Evolutionary conservation across 2,888 invertebrate species (phyloP).

Genomic region (Azorinus chamasolen): DNA sequence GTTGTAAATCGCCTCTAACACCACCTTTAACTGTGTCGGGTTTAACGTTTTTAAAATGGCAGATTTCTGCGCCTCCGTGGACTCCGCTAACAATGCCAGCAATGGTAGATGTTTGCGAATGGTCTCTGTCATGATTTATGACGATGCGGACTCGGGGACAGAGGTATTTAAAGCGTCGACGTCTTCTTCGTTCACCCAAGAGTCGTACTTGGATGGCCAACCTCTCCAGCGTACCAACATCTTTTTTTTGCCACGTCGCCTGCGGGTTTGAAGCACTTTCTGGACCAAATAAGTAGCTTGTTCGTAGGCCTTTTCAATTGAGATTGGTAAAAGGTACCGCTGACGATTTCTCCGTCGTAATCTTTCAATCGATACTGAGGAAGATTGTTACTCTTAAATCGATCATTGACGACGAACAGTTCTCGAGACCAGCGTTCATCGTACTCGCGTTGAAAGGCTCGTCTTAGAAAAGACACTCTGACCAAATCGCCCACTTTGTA

Average conservation of each 20-base stretch:
- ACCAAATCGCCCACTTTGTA: constrained; percentile 47
- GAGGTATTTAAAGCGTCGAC: constrained; percentile 18
- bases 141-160: background rate
- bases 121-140: constrained; percentile 20
- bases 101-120: constrained; percentile 31
- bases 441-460: constrained; percentile 40
- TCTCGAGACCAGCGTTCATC: constrained; percentile 9
- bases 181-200: constrained; percentile 40
- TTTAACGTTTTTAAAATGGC: constrained; percentile 33
- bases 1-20: constrained; percentile 54
- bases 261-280: constrained; percentile 26
- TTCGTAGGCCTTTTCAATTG: constrained; percentile 41
- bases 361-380: constrained; percentile 40
- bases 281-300: constrained; percentile 7
- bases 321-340: constrained; percentile 28
- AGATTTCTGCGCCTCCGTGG: constrained; percentile 18
- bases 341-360: background rate
- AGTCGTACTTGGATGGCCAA: constrained; percentile 40
- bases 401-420: constrained; percentile 35
- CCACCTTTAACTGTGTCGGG: constrained; percentile 18
- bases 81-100: constrained; percentile 25
- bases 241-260: constrained; percentile 17
- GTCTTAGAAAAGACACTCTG: constrained; percentile 29
- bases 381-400: constrained; percentile 30
- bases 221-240: constrained; percentile 39